Evolutionary conservation across 2,113 vertebrate genomes (phyloP).

Genomic region (Genyomyrus donnyi): DNA sequence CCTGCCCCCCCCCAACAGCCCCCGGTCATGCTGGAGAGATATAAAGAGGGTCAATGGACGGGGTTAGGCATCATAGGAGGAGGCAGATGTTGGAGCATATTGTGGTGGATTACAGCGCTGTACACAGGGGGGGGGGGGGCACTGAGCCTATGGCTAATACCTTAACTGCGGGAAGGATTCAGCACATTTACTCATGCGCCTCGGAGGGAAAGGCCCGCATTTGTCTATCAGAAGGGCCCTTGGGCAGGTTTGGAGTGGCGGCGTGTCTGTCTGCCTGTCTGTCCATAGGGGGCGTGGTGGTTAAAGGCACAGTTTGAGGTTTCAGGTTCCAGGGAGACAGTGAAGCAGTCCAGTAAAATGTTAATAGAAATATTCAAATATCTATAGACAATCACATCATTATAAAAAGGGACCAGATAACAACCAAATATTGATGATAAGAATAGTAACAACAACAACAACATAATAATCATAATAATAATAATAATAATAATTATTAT

Average conservation of each 20-base stretch:
- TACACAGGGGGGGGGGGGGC: constrained; percentile 52
- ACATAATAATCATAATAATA: neutral
- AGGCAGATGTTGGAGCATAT: constrained; percentile 93
- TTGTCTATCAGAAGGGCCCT: constrained; percentile 26
- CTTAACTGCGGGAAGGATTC: constrained; percentile 41
- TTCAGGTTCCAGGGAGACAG: neutral
- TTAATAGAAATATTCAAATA: neutral
- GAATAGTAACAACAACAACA: neutral
- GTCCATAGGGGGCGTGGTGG: constrained; percentile 2
- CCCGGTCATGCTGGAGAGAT: constrained; percentile 46
- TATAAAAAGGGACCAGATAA: neutral
- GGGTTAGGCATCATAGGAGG: constrained; percentile 77
- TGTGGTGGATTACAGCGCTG: constrained; percentile 68
- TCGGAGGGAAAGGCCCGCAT: constrained; percentile 32
- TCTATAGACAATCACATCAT: neutral
- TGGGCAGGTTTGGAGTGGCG: constrained; percentile 7
- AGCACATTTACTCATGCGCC: constrained; percentile 24
- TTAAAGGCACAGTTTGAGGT: neutral
- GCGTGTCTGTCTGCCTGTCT: neutral
- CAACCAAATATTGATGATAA: neutral
- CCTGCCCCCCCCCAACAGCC: neutral
- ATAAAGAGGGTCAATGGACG: constrained; percentile 75
- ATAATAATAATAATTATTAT: neutral
- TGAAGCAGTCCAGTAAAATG: neutral
- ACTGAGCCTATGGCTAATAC: constrained; percentile 18